Evolutionary conservation across 2,797 vertebrate genomes (phyloP).

Genomic region (Xenops minutus): DNA sequence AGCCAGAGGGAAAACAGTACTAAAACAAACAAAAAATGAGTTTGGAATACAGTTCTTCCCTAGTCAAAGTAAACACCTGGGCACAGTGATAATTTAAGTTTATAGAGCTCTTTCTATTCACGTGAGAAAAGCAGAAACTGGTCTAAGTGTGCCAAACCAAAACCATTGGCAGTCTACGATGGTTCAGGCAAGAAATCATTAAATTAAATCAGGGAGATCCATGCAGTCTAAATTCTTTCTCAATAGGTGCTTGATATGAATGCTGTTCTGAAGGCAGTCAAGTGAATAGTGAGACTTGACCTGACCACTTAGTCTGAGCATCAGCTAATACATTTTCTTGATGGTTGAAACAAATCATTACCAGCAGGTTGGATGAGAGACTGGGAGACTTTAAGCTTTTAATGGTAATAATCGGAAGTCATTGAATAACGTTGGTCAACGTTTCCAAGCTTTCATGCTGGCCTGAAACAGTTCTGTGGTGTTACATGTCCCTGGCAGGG

Average conservation of each 20-base stretch:
- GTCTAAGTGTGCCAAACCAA: background rate
- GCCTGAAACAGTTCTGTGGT: background rate
- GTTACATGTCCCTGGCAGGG: background rate
- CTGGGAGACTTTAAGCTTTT: background rate
- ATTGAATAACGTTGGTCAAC: background rate
- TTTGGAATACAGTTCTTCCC: background rate
- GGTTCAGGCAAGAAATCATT: background rate
- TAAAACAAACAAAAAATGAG: background rate
- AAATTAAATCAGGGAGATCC: background rate
- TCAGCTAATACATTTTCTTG: background rate
- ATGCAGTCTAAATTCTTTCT: background rate
- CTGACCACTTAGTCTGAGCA: background rate
- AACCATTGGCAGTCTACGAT: background rate
- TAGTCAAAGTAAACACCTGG: background rate
- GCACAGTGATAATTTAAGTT: background rate
- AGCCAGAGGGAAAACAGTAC: background rate
- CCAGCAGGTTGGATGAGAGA: background rate
- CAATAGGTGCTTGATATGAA: background rate
- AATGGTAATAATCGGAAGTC: background rate
- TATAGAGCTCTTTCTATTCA: background rate
- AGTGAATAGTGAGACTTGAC: background rate
- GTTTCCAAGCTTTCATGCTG: background rate
- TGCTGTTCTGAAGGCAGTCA: background rate
- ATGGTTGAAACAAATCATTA: background rate
- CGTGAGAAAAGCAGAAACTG: background rate